A percentile compares a stretch with the other conserved stretches of the same genome.
Conservation (phyloP, 2,113 vertebrate genomes). For the Dinomys branickii region DNA sequence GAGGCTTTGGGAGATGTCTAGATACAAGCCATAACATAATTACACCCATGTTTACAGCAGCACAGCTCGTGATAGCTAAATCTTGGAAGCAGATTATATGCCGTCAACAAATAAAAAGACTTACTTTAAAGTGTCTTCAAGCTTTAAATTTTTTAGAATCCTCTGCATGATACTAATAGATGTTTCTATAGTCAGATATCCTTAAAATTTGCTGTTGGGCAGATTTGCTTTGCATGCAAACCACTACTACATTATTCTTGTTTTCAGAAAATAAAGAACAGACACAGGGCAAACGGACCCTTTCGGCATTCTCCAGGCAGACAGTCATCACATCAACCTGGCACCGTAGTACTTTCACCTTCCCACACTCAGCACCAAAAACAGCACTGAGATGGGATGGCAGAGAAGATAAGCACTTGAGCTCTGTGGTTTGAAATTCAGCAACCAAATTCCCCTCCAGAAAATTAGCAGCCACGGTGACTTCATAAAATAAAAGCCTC, state of each 20-base stretch:
- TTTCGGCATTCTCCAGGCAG: no score
- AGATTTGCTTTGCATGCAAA: not conserved
- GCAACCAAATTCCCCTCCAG: conserved; percentile 34
- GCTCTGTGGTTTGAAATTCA: conserved; percentile 68
- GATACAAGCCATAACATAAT: not conserved
- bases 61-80: not conserved
- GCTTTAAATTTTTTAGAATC: not conserved
- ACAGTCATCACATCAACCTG: fast-evolving
- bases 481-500: conserved; percentile 69
- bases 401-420: conserved; percentile 1
- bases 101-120: not conserved
- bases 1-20: not conserved
- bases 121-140: not conserved
- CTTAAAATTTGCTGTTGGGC: not conserved
- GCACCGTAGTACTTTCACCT: not conserved
- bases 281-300: not conserved
- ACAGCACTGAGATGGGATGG: conserved; percentile 51
- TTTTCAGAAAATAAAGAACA: not conserved
- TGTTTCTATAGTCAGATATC: not conserved
- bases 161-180: not conserved
- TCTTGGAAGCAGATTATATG: not conserved
- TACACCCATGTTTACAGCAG: not conserved
- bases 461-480: conserved; percentile 40
- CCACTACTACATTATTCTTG: fast-evolving
- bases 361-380: not conserved